phyloP scores from a whole-genome alignment of 35 echinoderm and acorn worm species.

The Strongylocentrotus purpuratus region DNA sequence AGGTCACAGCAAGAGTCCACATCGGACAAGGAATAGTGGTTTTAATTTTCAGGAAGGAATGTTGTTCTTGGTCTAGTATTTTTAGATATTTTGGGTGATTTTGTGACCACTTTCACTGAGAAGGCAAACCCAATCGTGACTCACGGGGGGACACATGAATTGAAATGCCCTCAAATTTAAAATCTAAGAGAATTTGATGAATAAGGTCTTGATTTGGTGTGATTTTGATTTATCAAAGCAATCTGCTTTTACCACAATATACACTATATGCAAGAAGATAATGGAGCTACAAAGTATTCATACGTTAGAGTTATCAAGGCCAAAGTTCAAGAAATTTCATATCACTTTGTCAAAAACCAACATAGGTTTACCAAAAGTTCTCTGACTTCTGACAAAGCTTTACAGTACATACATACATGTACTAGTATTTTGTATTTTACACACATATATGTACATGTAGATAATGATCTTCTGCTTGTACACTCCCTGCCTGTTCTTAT shows the following conservation, averaged over 20 bases:
- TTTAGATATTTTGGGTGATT: neutral
- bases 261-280: no score
- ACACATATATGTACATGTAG: neutral
- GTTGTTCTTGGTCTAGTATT: slow-evolving; percentile 15
- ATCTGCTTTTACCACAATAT: neutral
- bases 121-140: neutral
- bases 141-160: neutral
- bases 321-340: no score
- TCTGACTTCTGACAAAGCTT: neutral
- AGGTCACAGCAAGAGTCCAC: neutral
- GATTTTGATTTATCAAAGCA: neutral
- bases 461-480: neutral
- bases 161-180: neutral
- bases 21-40: neutral
- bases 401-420: neutral
- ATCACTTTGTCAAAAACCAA: no score
- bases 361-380: neutral
- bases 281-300: no score
- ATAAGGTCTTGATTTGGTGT: neutral
- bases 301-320: no score
- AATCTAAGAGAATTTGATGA: neutral
- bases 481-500: no score
- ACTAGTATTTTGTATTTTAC: neutral
- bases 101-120: neutral
- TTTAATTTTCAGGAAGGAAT: slow-evolving; percentile 30